Conservation (phyloP, 2,888 invertebrate species). For the Phortica magna region DNA sequence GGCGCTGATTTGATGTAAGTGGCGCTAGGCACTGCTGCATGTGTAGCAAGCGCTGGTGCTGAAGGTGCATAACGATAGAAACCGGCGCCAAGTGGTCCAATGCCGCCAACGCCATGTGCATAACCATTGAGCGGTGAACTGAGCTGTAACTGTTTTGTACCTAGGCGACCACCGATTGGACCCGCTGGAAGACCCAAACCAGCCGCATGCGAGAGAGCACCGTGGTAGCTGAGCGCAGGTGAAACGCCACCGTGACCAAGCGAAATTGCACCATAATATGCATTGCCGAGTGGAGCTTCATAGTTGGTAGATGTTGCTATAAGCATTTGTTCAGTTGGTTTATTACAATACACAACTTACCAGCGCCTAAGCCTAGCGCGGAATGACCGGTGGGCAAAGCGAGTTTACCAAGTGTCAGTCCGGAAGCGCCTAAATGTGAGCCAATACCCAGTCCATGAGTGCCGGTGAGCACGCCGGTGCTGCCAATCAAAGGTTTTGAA, state of each 20-base stretch:
- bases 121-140: constrained; percentile 60
- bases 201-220: constrained; percentile 61
- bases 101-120: constrained; percentile 65
- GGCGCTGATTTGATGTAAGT: constrained; percentile 75
- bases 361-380: constrained; percentile 20
- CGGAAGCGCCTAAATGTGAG: constrained; percentile 17
- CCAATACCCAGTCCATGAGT: constrained; percentile 45
- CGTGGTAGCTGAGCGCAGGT: constrained; percentile 68
- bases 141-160: constrained; percentile 32
- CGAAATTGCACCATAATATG: constrained; percentile 70
- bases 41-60: constrained; percentile 71
- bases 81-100: constrained; percentile 68
- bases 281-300: constrained; percentile 33
- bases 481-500: constrained; percentile 54
- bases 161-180: neutral
- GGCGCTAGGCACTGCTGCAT: constrained; percentile 75
- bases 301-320: neutral
- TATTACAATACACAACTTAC: constrained; percentile 30
- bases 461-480: constrained; percentile 49
- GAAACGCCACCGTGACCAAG: constrained; percentile 65
- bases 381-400: neutral
- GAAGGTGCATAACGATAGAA: constrained; percentile 76
- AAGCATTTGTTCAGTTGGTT: neutral
- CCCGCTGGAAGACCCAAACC: constrained; percentile 32
- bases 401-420: constrained; percentile 14